Evolutionary conservation across 2,113 vertebrate genomes (phyloP).

Genomic region (Oceanodroma tethys): DNA sequence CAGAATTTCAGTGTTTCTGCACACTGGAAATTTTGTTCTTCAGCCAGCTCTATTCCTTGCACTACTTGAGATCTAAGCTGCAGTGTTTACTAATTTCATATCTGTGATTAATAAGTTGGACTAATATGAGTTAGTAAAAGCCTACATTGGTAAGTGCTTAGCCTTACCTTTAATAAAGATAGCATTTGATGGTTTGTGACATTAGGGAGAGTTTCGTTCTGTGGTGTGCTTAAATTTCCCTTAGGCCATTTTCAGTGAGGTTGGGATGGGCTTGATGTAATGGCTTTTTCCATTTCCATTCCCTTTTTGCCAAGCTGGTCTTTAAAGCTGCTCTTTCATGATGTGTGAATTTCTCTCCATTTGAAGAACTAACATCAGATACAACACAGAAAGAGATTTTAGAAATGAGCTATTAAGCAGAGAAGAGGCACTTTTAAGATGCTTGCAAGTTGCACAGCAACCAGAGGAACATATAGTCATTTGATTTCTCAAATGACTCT

Average conservation of each 20-base stretch:
- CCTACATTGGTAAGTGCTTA: neutral
- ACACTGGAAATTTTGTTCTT: neutral
- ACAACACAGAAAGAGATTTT: constrained; percentile 27
- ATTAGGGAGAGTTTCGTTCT: neutral
- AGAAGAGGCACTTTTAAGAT: constrained; percentile 21
- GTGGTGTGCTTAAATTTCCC: neutral
- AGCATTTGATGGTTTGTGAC: neutral
- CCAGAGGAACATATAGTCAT: constrained; percentile 34
- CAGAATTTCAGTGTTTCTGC: neutral
- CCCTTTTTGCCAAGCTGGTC: constrained; percentile 11
- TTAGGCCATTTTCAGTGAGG: neutral
- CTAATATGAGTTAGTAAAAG: neutral
- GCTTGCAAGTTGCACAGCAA: constrained; percentile 57
- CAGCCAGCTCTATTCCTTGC: neutral
- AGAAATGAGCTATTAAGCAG: constrained; percentile 55
- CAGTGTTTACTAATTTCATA: neutral
- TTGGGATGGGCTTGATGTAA: neutral
- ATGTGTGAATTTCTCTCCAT: constrained; percentile 52
- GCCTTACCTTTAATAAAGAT: neutral
- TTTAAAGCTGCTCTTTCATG: constrained; percentile 42
- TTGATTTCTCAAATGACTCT: constrained; percentile 60
- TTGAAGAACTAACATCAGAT: constrained; percentile 52
- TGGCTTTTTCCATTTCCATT: constrained; percentile 11
- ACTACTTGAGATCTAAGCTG: neutral
- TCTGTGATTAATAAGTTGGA: neutral